phyloP scores from a whole-genome alignment of 2,888 invertebrate genomes.

The Taenaris catops region DNA sequence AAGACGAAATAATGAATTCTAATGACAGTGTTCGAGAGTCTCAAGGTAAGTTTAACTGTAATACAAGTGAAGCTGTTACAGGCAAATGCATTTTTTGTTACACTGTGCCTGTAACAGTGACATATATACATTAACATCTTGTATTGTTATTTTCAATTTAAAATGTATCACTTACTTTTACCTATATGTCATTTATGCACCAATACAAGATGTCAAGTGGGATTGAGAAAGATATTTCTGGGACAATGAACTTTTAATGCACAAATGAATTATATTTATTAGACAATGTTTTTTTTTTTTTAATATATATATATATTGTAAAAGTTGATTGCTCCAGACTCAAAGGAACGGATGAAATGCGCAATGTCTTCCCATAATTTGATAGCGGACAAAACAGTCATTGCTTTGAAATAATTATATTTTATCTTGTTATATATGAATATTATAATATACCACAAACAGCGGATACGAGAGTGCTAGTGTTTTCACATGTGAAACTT shows the following conservation, averaged over 20 bases:
- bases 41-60: slow-evolving; percentile 86
- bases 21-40: slow-evolving; percentile 93
- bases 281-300: slow-evolving; percentile 4
- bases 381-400: slow-evolving; percentile 65
- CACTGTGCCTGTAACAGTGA: slow-evolving; percentile 15
- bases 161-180: no score
- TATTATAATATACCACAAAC: slow-evolving; percentile 67
- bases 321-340: slow-evolving; percentile 63
- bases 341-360: slow-evolving; percentile 80
- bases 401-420: slow-evolving; percentile 73
- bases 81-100: slow-evolving; percentile 3
- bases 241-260: slow-evolving; percentile 49
- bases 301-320: slow-evolving; percentile 10
- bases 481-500: slow-evolving; percentile 80
- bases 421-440: slow-evolving; percentile 62
- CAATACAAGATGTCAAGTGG: slow-evolving; percentile 59
- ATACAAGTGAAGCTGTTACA: slow-evolving; percentile 18
- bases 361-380: slow-evolving; percentile 81
- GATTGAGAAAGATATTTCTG: slow-evolving; percentile 56
- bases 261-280: slow-evolving; percentile 1
- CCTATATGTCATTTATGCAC: no score
- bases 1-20: slow-evolving; percentile 92
- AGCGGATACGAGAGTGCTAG: slow-evolving; percentile 76
- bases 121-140: slow-evolving; percentile 38
- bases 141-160: slow-evolving; percentile 39